Evolutionary conservation across 2,888 invertebrate species (phyloP), one percentile per base, ranked within the genome.

Genomic region (Drymonia ruficornis): DNA sequence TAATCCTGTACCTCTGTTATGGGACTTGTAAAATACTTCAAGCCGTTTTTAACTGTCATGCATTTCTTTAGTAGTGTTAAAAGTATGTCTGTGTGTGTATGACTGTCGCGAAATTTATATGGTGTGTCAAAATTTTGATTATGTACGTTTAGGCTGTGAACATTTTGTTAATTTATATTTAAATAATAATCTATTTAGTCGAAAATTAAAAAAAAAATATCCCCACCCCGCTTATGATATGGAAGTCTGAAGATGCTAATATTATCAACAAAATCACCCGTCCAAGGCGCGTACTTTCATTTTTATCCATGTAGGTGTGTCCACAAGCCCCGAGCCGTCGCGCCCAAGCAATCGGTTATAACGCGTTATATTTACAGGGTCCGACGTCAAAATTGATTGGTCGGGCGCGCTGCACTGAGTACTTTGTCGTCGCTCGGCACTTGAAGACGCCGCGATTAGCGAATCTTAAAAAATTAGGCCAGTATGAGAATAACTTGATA

Each of bases 91-190:
- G 53, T 60, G 64, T 64, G 63, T 64, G 60, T n/a, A n/a, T 61
- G 62, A 56, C 49, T 66, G 67, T 70, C 50, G 56, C 61, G 55
- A 61, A 61, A 64, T 61, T 67, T 54, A 63, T 64, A 69, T 71
- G 64, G 74, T 75, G 68, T 76, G 70, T 81, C 77, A 78, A 87
- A 87, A 86, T 83, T 79, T 74, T 81, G 72, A 78, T 57, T 56
- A 62, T 70, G 83, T 86, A 80, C 70, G 75, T 86, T 87, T 87
- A 84, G 89, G 89, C 89, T 90, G 89, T 91, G 90, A 90, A 76
- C 78, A 78, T 81, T 84, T 84, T 78, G 68, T 84, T 86, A 70
- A 60, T 70, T 64, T 66, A 64, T 68, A 82, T 77, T 83, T 78
- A 84, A 81, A 61, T 61, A 75, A 70, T 76, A 67, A 68, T 65